Conservation (phyloP, 2,888 invertebrate species). For the Anthophora plumipes region DNA sequence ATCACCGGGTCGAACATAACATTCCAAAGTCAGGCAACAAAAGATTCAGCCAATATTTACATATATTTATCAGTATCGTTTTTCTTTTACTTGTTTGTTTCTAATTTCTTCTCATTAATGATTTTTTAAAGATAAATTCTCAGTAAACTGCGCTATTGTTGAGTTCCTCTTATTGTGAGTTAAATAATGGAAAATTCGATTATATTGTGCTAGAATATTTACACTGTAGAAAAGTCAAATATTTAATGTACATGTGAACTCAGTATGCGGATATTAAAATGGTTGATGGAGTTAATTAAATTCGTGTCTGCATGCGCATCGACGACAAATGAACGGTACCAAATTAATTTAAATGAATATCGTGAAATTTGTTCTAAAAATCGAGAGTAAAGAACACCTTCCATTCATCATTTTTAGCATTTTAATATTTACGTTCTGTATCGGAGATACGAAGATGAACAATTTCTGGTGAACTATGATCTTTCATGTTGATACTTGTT, state of each 20-base stretch:
- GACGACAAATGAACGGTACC: slow-evolving; percentile 6
- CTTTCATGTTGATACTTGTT: too few relatives aligned
- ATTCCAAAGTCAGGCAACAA: slow-evolving; percentile 5
- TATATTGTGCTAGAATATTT: neutral
- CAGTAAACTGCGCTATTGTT: neutral
- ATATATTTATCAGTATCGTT: neutral
- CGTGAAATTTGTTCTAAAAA: slow-evolving; percentile 21
- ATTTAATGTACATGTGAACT: neutral
- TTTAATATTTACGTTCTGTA: neutral
- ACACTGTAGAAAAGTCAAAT: neutral
- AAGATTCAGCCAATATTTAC: neutral
- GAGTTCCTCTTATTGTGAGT: neutral
- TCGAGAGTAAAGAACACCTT: neutral
- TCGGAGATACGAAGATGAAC: neutral
- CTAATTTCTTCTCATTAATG: too few relatives aligned
- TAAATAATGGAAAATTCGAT: neutral
- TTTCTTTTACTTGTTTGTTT: fast-evolving
- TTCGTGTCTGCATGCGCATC: slow-evolving; percentile 4
- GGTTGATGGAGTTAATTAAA: slow-evolving; percentile 23
- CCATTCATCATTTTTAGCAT: neutral
- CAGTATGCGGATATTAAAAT: neutral
- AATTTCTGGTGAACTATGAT: too few relatives aligned
- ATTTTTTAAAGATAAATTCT: too few relatives aligned
- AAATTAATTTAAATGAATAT: slow-evolving; percentile 31
- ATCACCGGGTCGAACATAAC: neutral